Percentiles rank a stretch among this genome's conserved stretches.
Evolutionary conservation across 2,888 invertebrate genomes (phyloP).

Genomic region (Stictocephala bisonia): DNA sequence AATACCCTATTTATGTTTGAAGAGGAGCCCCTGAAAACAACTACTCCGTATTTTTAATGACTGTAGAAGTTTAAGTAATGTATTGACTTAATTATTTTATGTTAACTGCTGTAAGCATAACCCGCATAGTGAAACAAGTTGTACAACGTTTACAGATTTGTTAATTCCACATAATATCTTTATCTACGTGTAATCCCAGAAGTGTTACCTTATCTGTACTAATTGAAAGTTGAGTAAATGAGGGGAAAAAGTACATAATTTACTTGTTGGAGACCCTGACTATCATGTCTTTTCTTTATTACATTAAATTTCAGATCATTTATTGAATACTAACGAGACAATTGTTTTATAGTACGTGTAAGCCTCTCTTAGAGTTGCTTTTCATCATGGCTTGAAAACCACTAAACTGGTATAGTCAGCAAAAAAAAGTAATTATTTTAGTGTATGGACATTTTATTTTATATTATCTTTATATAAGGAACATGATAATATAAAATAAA

Average conservation of each 20-base stretch:
- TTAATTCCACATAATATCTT: not conserved
- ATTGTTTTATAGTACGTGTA: not conserved
- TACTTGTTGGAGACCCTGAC: not conserved
- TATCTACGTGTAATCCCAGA: not conserved
- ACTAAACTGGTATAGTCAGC: conserved; percentile 3
- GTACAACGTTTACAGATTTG: not conserved
- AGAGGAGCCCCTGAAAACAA: not conserved
- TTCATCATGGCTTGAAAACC: not conserved
- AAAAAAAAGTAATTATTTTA: not conserved
- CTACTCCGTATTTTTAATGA: not conserved
- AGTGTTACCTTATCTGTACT: not conserved
- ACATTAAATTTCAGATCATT: not conserved
- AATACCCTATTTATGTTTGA: not conserved
- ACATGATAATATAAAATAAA: too few species aligned
- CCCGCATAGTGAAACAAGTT: not conserved
- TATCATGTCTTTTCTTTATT: not conserved
- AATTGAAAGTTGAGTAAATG: too few species aligned
- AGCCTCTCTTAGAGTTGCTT: not conserved
- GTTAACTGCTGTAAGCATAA: not conserved
- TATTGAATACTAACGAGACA: not conserved
- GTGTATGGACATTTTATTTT: not conserved
- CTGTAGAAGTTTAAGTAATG: conserved; percentile 3
- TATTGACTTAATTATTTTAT: not conserved
- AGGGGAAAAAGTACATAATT: not conserved
- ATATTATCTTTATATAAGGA: too few species aligned